Evolutionary conservation across 2,113 vertebrate genomes (phyloP).

Genomic region (Dasyurus viverrinus): DNA sequence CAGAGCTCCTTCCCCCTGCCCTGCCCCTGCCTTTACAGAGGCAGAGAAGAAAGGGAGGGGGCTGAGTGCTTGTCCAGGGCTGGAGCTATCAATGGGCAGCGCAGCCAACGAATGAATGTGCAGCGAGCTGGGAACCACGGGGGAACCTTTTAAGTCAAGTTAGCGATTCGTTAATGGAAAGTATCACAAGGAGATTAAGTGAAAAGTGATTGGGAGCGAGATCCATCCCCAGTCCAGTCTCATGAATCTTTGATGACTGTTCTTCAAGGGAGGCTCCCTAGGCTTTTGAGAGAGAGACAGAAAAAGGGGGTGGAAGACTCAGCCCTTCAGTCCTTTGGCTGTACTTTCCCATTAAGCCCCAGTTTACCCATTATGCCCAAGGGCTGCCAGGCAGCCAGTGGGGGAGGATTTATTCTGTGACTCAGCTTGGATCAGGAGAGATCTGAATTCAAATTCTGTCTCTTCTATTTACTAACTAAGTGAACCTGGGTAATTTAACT

Average conservation of each 20-base stretch:
- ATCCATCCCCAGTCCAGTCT: slow-evolving; percentile 6
- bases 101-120: not conserved
- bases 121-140: slow-evolving; percentile 11
- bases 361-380: not conserved
- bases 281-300: not conserved
- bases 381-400: not conserved
- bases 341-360: not conserved
- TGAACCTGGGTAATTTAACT: not conserved
- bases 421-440: not conserved
- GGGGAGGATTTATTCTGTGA: not conserved
- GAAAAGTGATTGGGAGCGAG: slow-evolving; percentile 23
- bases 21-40: not conserved
- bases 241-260: not conserved
- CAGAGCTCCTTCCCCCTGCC: not conserved
- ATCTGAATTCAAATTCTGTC: not conserved
- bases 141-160: not conserved
- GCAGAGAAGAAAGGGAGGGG: not conserved
- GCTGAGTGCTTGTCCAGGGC: not conserved
- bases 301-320: not conserved
- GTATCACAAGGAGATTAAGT: not conserved
- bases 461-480: not conserved
- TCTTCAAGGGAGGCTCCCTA: not conserved
- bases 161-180: not conserved
- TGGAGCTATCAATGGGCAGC: not conserved
- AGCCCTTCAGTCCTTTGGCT: not conserved